A percentile compares a stretch with the other conserved stretches of the same genome.
phyloP scores from a whole-genome alignment of 2,888 invertebrate species.

The Calameuta filiformis region DNA sequence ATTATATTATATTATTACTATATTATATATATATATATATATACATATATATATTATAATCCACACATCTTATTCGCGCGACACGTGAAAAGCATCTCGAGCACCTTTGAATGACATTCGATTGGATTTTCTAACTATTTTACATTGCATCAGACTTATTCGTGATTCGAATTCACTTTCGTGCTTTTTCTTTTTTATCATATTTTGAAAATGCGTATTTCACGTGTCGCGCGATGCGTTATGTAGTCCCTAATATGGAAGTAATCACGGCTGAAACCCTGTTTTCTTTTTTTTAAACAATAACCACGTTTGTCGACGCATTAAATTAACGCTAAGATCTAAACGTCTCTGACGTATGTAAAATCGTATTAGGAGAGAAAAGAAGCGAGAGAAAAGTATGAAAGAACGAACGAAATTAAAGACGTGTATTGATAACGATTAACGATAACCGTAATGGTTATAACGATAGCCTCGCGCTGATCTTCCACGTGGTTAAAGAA shows the following conservation, averaged over 20 bases:
- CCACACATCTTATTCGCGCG: not conserved
- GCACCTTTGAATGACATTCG: not conserved
- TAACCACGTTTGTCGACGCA: not conserved
- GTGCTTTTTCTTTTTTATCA: not conserved
- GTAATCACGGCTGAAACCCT: constrained; percentile 1
- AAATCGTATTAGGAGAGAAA: not conserved
- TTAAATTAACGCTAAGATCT: not conserved
- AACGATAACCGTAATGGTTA: too few species aligned
- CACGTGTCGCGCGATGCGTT: constrained; percentile 3
- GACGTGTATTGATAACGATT: not conserved
- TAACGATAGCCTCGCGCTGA: not conserved
- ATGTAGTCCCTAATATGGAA: constrained; percentile 5
- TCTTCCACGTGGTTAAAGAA: not conserved
- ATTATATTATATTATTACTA: constrained; percentile 27
- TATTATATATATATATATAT: constrained; percentile 11
- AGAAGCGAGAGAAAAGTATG: not conserved
- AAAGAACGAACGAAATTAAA: not conserved
- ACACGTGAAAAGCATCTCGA: not conserved
- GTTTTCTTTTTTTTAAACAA: not conserved
- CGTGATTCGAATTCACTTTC: not conserved
- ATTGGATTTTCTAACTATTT: not conserved
- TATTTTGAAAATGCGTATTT: not conserved
- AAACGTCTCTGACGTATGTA: not conserved
- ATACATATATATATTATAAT: not conserved
- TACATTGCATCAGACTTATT: not conserved